phyloP scores from a whole-genome alignment of 1,140 invertebrate genomes.

The Zaprionus capensis region DNA sequence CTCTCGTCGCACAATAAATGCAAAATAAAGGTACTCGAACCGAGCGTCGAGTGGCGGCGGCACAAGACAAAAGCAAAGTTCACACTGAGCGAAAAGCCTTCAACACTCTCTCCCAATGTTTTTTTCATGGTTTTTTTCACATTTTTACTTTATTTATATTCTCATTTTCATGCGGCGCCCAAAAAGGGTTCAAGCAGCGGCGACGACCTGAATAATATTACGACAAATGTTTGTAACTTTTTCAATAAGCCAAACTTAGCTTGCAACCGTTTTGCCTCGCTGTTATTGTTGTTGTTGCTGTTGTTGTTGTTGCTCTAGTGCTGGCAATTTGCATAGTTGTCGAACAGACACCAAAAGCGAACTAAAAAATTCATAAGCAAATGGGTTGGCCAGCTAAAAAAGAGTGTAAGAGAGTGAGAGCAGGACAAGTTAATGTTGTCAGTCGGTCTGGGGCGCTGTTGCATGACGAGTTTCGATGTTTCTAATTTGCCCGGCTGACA shows the following conservation, averaged over 20 bases:
- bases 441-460: constrained; percentile 27
- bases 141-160: constrained; percentile 18
- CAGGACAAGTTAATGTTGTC: constrained; percentile 11
- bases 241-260: constrained; percentile 75
- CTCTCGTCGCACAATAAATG: constrained; percentile 63
- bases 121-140: neutral
- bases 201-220: constrained; percentile 77
- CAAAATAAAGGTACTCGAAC: constrained; percentile 74
- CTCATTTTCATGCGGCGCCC: neutral
- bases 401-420: neutral
- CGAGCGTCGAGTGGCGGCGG: constrained; percentile 48
- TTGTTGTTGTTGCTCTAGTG: constrained; percentile 18
- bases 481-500: constrained; percentile 60
- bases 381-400: constrained; percentile 35
- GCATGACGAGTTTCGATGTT: constrained; percentile 54
- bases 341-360: constrained; percentile 18
- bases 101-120: constrained; percentile 5
- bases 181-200: constrained; percentile 59
- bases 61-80: constrained; percentile 62
- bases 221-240: constrained; percentile 75
- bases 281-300: constrained; percentile 14
- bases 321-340: constrained; percentile 70
- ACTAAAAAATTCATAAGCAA: constrained; percentile 72
- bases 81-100: constrained; percentile 42
- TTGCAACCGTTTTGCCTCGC: constrained; percentile 39